Conservation (phyloP, 2,113 vertebrate species). For the Oxyura jamaicensis region DNA sequence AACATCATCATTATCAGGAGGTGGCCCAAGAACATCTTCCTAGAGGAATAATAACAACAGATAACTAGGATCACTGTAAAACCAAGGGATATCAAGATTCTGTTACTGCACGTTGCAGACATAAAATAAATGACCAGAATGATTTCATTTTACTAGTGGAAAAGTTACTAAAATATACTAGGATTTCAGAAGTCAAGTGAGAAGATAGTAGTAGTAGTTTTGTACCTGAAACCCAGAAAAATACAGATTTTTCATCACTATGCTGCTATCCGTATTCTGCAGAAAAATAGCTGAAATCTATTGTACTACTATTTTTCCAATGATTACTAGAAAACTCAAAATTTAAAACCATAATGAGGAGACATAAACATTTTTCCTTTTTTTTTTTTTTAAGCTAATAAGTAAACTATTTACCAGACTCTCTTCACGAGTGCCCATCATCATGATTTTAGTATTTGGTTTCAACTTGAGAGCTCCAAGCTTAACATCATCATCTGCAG, state of each 20-base stretch:
- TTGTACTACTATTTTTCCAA: background rate
- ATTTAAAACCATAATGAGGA: background rate
- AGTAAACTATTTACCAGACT: slow-evolving; percentile 88
- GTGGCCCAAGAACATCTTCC: slow-evolving; percentile 97
- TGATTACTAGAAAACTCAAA: background rate
- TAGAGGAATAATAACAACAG: slow-evolving; percentile 64
- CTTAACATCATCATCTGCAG: slow-evolving; percentile 95
- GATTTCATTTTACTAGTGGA: background rate
- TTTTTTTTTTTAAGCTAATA: slow-evolving; percentile 36
- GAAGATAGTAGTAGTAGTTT: background rate
- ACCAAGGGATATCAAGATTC: background rate
- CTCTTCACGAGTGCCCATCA: slow-evolving; percentile 99
- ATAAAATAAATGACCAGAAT: background rate
- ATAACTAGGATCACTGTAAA: background rate
- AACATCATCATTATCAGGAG: slow-evolving; percentile 98
- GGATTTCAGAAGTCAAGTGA: background rate
- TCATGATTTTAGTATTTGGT: slow-evolving; percentile 99
- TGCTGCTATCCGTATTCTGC: background rate
- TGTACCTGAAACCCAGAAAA: background rate
- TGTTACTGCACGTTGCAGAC: background rate
- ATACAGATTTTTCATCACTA: background rate
- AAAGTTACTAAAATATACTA: background rate
- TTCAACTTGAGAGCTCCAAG: slow-evolving; percentile 95
- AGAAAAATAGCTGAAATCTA: background rate
- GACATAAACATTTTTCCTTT: background rate